Percentiles rank a stretch among this genome's conserved stretches.
These are phyloP conservation scores for Halocaridina rubra DNA, from an alignment of 2,888 invertebrate species.

Conservation along the genomic window DNA sequence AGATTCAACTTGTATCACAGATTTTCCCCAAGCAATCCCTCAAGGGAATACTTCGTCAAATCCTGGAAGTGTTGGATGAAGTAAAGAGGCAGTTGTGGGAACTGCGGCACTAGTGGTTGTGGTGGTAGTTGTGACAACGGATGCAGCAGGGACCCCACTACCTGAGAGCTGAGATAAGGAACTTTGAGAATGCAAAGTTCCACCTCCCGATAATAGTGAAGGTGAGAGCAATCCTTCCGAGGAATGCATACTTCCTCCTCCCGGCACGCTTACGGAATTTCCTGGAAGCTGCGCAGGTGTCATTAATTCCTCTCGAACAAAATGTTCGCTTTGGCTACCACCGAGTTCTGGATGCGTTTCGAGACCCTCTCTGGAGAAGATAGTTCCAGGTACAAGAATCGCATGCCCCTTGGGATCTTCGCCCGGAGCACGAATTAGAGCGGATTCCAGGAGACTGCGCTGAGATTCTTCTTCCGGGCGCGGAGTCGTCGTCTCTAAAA, in stretches of 20 bases:
- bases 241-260: constrained; percentile 16
- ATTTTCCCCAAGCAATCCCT: constrained; percentile 12
- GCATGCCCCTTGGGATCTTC: constrained; percentile 26
- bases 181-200: constrained; percentile 20
- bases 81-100: constrained; percentile 32
- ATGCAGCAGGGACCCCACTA: constrained; percentile 26
- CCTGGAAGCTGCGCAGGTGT: background rate
- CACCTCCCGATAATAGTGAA: constrained; percentile 19
- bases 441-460: constrained; percentile 33
- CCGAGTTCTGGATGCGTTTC: constrained; percentile 5
- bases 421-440: constrained; percentile 29
- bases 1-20: constrained; percentile 36
- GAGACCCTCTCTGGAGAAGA: constrained; percentile 18
- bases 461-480: constrained; percentile 38
- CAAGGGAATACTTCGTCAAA: constrained; percentile 62
- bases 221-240: no score
- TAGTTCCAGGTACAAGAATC: background rate
- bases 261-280: constrained; percentile 27
- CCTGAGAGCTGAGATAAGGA: constrained; percentile 29
- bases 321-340: constrained; percentile 27
- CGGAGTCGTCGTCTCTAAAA: constrained; percentile 43
- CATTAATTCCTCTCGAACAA: constrained; percentile 30
- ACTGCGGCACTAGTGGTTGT: constrained; percentile 12
- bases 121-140: constrained; percentile 21
- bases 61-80: constrained; percentile 52